A percentile compares a stretch with the other conserved stretches of the same genome.
phyloP scores from a whole-genome alignment of 2,113 vertebrate species.

The Saguinus imperator region DNA sequence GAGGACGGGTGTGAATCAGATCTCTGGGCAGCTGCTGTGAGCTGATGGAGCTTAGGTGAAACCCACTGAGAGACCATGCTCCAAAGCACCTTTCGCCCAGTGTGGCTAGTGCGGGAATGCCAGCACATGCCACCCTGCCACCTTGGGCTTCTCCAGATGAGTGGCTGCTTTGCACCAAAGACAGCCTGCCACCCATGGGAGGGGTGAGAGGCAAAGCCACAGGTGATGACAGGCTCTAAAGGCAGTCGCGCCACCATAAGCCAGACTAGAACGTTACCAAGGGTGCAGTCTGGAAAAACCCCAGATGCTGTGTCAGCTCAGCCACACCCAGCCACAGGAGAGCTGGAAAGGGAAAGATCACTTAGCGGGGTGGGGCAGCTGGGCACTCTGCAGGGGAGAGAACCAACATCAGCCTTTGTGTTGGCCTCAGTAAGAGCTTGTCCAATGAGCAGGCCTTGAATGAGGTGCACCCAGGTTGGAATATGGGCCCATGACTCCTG shows the following conservation, averaged over 20 bases:
- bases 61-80: fast-evolving
- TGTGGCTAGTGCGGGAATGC: fast-evolving
- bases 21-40: not conserved
- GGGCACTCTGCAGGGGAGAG: not conserved
- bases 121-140: not conserved
- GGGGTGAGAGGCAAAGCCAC: not conserved
- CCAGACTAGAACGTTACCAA: not conserved
- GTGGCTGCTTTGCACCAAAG: not conserved
- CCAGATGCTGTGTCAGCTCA: not conserved
- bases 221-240: not conserved
- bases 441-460: not conserved
- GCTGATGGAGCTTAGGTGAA: not conserved
- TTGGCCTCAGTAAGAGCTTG: not conserved
- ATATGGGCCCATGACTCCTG: not conserved
- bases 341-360: not conserved
- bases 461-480: not conserved
- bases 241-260: not conserved
- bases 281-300: not conserved
- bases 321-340: not conserved
- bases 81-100: not conserved
- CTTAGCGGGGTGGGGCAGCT: fast-evolving
- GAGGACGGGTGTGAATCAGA: fast-evolving
- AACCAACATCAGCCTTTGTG: fast-evolving
- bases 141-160: not conserved
- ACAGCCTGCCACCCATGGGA: not conserved